These are phyloP conservation scores for Dicrostonyx torquatus DNA, from an alignment of 2,797 vertebrate species.

Conservation along the genomic window DNA sequence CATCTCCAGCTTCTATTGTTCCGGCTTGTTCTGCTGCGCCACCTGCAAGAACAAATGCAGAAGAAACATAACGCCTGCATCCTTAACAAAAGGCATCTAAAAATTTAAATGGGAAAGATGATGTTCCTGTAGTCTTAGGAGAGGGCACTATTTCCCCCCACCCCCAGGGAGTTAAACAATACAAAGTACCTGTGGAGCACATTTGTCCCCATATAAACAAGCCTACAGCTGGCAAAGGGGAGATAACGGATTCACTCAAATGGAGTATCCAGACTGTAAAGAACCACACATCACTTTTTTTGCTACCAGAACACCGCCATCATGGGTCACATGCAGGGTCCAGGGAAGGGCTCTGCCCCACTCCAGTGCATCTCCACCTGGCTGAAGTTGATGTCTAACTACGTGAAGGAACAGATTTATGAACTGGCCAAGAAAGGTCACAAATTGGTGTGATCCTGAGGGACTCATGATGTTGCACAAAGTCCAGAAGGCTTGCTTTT, in stretches of 20 bases:
- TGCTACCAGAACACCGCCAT: no score
- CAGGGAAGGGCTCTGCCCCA: no score
- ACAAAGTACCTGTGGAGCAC: background rate
- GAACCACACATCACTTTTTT: background rate
- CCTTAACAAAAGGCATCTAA: background rate
- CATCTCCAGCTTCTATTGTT: conserved; percentile 92
- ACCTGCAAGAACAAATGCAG: conserved; percentile 84
- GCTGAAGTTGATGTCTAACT: background rate
- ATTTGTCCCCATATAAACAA: background rate
- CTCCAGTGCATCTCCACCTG: no score
- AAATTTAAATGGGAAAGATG: background rate
- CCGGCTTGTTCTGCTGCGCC: conserved; percentile 93
- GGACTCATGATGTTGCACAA: background rate
- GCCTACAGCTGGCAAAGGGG: background rate
- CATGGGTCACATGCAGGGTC: background rate
- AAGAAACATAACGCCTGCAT: background rate
- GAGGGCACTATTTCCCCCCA: background rate
- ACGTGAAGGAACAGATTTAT: background rate
- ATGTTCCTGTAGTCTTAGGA: background rate
- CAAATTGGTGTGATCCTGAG: no score
- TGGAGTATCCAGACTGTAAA: background rate
- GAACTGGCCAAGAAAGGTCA: background rate
- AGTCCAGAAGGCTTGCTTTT: background rate
- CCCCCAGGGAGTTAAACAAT: no score
- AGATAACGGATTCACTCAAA: background rate